Conservation (phyloP, 2,113 vertebrate genomes). For the Melanerpes aurifrons region DNA sequence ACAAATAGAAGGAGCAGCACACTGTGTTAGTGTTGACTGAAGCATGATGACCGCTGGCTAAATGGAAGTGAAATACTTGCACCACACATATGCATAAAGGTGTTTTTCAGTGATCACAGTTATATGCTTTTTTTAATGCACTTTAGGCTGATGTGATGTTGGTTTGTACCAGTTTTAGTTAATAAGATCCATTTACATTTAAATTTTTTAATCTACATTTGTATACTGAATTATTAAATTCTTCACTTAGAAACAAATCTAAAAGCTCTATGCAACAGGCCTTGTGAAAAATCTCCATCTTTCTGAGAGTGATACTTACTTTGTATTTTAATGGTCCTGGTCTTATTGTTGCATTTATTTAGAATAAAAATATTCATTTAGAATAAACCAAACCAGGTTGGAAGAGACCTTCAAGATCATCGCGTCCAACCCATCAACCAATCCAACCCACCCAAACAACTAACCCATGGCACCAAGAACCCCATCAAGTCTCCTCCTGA, state of each 20-base stretch:
- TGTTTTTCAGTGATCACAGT: neutral
- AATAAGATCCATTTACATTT: neutral
- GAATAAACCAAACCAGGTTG: no score
- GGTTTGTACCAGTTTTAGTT: neutral
- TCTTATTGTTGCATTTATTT: neutral
- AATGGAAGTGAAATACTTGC: neutral
- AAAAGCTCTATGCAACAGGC: neutral
- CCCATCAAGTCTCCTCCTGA: no score
- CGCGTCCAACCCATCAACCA: no score
- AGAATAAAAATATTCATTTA: no score
- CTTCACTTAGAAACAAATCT: neutral
- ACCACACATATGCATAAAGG: rapidly evolving
- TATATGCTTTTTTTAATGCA: neutral
- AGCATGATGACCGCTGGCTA: neutral
- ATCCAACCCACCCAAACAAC: no score
- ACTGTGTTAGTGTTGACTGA: neutral
- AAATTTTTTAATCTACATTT: neutral
- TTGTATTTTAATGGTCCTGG: neutral
- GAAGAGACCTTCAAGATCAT: no score
- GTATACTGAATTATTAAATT: neutral
- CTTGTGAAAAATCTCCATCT: neutral
- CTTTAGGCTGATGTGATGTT: neutral
- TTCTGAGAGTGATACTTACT: neutral
- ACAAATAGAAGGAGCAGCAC: neutral
- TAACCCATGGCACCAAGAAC: no score